Percentiles rank a stretch among this genome's conserved stretches.
Conservation (phyloP, 92 coral and sea anemone genomes). For the Porites evermanni region DNA sequence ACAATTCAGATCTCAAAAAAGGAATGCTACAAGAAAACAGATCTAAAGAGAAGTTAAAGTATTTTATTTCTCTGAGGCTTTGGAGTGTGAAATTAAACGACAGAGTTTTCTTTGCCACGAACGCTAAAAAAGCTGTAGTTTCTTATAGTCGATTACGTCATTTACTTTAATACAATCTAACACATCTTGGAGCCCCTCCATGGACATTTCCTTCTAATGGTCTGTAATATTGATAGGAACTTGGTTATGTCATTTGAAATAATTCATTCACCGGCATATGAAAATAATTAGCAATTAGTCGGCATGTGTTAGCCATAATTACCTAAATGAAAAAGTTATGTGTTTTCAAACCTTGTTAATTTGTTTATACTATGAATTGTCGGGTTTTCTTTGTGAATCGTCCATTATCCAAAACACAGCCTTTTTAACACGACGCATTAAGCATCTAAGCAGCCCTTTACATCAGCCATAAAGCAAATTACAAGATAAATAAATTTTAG, state of each 20-base stretch:
- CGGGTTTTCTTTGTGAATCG: not conserved
- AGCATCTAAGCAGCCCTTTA: too few relatives aligned
- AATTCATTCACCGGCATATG: not conserved
- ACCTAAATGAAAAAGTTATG: not conserved
- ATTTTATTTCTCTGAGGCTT: not conserved
- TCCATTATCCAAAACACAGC: not conserved
- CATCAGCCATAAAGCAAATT: too few relatives aligned
- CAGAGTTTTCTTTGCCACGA: too few relatives aligned
- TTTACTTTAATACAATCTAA: not conserved
- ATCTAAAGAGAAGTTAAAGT: not conserved
- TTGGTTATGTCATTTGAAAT: not conserved
- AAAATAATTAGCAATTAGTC: not conserved
- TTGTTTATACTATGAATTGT: constrained; percentile 7
- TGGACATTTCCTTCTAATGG: not conserved
- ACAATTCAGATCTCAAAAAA: not conserved
- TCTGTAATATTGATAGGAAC: not conserved
- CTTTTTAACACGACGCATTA: not conserved
- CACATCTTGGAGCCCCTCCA: not conserved
- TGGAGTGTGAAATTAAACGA: too few relatives aligned
- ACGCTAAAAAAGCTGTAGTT: not conserved
- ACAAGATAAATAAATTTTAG: too few relatives aligned
- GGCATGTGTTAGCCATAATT: not conserved
- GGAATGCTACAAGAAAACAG: not conserved
- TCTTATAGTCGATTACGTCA: not conserved
- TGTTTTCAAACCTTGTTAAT: not conserved